Percentiles rank a stretch among this genome's conserved stretches.
Conservation (phyloP, 2,797 vertebrate species). For the Gymnodraco acuticeps region DNA sequence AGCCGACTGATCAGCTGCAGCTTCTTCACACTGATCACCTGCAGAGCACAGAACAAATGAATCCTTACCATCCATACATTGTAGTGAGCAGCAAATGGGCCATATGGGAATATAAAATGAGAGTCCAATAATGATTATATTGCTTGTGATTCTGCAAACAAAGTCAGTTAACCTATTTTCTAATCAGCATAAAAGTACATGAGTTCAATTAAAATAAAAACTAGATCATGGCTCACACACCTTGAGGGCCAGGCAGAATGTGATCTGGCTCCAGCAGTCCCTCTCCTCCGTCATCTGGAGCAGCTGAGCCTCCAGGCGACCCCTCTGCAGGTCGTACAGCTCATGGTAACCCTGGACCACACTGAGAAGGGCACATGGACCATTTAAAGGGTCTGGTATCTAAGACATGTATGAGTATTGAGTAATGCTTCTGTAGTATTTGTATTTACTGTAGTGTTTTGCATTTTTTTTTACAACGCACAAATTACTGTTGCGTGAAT, state of each 20-base stretch:
- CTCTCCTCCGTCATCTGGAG: slow-evolving; percentile 84
- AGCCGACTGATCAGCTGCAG: slow-evolving; percentile 85
- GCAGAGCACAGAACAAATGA: slow-evolving; percentile 39
- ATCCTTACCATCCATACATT: neutral
- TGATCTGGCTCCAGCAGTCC: slow-evolving; percentile 87
- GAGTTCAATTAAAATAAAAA: neutral
- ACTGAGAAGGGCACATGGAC: slow-evolving; percentile 66
- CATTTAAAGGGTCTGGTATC: neutral
- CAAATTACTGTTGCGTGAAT: too few species aligned
- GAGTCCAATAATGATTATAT: neutral
- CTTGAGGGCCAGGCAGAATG: slow-evolving; percentile 87
- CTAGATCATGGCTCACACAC: slow-evolving; percentile 61
- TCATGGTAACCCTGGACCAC: slow-evolving; percentile 89
- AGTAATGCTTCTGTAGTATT: too few species aligned
- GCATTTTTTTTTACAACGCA: too few species aligned
- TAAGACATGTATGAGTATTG: too few species aligned
- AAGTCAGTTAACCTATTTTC: neutral
- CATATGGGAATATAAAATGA: neutral
- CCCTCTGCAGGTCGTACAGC: slow-evolving; percentile 89
- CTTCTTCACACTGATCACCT: slow-evolving; percentile 89
- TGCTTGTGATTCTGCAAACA: neutral
- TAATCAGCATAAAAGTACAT: neutral
- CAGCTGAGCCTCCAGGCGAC: slow-evolving; percentile 85
- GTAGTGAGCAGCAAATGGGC: neutral
- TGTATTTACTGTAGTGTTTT: too few species aligned